phyloP scores from a whole-genome alignment of 2,888 invertebrate genomes.

The Saturnia pavonia region DNA sequence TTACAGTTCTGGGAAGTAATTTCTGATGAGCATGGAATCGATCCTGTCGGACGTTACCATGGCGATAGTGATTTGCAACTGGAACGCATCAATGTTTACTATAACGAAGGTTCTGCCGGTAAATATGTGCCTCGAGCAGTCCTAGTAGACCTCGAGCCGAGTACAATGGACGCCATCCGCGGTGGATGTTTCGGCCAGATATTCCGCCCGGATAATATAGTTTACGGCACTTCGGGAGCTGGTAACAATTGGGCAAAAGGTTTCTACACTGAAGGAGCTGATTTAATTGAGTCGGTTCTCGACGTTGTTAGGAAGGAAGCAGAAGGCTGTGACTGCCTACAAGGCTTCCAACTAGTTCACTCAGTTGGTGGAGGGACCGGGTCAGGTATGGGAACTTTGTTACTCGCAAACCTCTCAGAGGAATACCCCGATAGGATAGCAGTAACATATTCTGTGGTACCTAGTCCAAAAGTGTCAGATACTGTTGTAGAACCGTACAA shows the following conservation, averaged over 20 bases:
- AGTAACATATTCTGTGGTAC: conserved; percentile 85
- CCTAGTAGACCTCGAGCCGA: conserved; percentile 65
- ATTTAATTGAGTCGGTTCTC: conserved; percentile 81
- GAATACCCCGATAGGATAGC: conserved; percentile 88
- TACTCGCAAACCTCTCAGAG: conserved; percentile 85
- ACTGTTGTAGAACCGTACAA: conserved; percentile 86
- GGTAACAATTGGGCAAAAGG: conserved; percentile 85
- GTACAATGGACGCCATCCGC: conserved; percentile 84
- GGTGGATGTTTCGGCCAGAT: conserved; percentile 84
- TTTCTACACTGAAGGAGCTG: conserved; percentile 85
- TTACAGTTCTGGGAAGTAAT: conserved; percentile 91
- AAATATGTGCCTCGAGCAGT: conserved; percentile 68
- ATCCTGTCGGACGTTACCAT: conserved; percentile 77
- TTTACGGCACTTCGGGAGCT: conserved; percentile 82
- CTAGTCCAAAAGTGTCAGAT: conserved; percentile 88
- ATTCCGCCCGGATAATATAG: conserved; percentile 87
- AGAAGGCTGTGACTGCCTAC: conserved; percentile 85
- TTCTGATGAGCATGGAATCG: conserved; percentile 89
- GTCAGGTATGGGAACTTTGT: conserved; percentile 86
- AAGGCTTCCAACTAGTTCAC: conserved; percentile 84
- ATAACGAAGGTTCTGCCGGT: conserved; percentile 82
- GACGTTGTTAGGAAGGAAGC: conserved; percentile 82
- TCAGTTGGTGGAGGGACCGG: conserved; percentile 89
- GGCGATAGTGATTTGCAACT: conserved; percentile 87
- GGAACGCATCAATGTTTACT: conserved; percentile 89